Evolutionary conservation across 2,888 invertebrate species (phyloP).

Genomic region (Melinopterus prodromus): DNA sequence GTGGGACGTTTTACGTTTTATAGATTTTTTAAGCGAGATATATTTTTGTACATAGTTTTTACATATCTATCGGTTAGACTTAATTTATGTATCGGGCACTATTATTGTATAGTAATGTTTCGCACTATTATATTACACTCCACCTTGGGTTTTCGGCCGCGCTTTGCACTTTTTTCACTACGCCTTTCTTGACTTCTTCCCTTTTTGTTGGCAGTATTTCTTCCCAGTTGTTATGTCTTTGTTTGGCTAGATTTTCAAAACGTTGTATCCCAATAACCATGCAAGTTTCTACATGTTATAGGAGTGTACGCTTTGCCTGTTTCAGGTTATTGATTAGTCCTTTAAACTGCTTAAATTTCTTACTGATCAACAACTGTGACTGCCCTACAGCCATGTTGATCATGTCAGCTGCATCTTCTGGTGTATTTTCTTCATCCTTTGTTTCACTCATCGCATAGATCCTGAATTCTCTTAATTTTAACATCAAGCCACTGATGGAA

Average conservation of each 20-base stretch:
- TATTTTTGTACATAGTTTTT: conserved; percentile 42
- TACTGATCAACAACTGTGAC: conserved; percentile 75
- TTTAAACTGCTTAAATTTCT: conserved; percentile 82
- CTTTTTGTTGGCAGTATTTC: conserved; percentile 57
- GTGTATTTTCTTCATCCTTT: conserved; percentile 52
- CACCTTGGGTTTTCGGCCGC: conserved; percentile 27
- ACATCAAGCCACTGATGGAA: conserved; percentile 61
- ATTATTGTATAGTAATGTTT: conserved; percentile 4
- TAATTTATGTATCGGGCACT: conserved; percentile 4
- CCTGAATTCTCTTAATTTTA: conserved; percentile 64
- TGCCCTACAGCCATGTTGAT: conserved; percentile 81
- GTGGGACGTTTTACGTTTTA: neutral
- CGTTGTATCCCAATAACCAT: conserved; percentile 89
- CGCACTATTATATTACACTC: conserved; percentile 7
- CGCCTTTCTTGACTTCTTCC: conserved; percentile 44
- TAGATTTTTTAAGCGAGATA: conserved; percentile 53
- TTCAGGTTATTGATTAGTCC: conserved; percentile 62
- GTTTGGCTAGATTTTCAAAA: conserved; percentile 64
- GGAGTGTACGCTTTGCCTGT: conserved; percentile 60
- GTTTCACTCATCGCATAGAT: conserved; percentile 66
- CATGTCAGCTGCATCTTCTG: conserved; percentile 66
- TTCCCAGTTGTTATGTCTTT: conserved; percentile 63
- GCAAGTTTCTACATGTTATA: conserved; percentile 75
- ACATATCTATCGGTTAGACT: conserved; percentile 13
- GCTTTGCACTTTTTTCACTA: conserved; percentile 43